Evolutionary conservation across 2,888 invertebrate species (phyloP).

Genomic region (Clanis bilineata): DNA sequence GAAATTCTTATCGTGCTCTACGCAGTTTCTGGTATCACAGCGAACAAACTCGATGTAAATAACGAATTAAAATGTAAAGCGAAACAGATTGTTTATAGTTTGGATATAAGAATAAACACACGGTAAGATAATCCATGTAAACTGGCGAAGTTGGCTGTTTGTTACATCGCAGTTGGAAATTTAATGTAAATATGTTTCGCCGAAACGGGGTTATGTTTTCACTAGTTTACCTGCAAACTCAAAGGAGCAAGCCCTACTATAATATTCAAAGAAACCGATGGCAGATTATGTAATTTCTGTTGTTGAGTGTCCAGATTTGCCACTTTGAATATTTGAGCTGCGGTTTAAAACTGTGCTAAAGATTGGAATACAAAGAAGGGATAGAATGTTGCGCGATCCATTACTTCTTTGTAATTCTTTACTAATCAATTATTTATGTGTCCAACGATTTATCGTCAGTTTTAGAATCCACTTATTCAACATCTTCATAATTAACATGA

Average conservation of each 20-base stretch:
- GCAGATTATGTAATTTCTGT: too few relatives aligned
- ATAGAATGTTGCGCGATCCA: too few relatives aligned
- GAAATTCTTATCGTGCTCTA: conserved; percentile 1
- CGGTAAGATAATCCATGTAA: neutral
- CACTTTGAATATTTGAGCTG: too few relatives aligned
- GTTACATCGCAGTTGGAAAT: neutral
- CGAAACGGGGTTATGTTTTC: neutral
- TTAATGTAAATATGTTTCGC: neutral
- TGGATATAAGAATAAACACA: neutral
- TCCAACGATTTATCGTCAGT: too few relatives aligned
- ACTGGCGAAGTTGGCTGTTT: neutral
- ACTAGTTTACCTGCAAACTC: neutral
- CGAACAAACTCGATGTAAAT: neutral
- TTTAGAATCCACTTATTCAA: too few relatives aligned
- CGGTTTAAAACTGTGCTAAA: too few relatives aligned
- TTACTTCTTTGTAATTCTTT: too few relatives aligned
- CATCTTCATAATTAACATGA: too few relatives aligned
- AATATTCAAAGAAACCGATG: too few relatives aligned
- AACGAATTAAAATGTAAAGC: neutral
- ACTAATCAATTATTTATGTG: too few relatives aligned
- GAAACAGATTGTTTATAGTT: neutral
- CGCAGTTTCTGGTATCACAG: neutral
- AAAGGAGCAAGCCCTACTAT: neutral
- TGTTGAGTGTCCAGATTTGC: too few relatives aligned
- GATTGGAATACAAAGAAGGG: too few relatives aligned